Base-by-base conservation (phyloP, 2,888 invertebrate species). In the Caenorhabditis sp. region DNA sequence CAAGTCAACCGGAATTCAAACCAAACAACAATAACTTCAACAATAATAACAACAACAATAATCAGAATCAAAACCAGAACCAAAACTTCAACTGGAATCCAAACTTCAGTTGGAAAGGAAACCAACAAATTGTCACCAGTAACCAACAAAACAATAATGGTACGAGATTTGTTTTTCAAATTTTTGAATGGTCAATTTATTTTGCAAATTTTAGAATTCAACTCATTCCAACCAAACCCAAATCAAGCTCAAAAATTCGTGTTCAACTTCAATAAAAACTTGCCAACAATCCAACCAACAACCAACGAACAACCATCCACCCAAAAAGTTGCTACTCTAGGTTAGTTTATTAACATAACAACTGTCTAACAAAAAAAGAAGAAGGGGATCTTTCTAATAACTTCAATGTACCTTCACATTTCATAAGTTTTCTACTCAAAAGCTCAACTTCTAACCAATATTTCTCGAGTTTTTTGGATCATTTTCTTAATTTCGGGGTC, bases 181-280 rank as follows among this genome's bases (percentile, higher is more conserved):
- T n/a, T n/a, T n/a, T n/a, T n/a, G n/a, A n/a, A n/a, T n/a, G n/a
- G n/a, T n/a, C n/a, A n/a, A n/a, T n/a, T n/a, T n/a, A n/a, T n/a
- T n/a, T n/a, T n/a, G n/a, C n/a, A n/a, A n/a, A n/a, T n/a, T 25
- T 53, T 17, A 26, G 56, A 26, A 14, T 56, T 56, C 27, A 70
- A 77, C 21, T 63, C 68, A 49, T 77, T 77, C 67, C 70, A 71
- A 54, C 77, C 77, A 36, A 77, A 77, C 60, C 77, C 77, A 23
- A 75, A 67, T 20, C 67, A 66, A 43, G 26, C 53, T 20, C 57
- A 63, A 59, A 59, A 75, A 26, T 72, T 75, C 27, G 75, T 70
- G 0, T 75, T 70, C 59, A 70, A 70, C 25, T 67, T 67, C 60
- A 70, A 75, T 53, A 74, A 74, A 36, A 74, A 74, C 31, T 59